A percentile compares a stretch with the other conserved stretches of the same genome.
Conservation (phyloP, 2,797 vertebrate genomes). For the Cryptoprocta ferox region DNA sequence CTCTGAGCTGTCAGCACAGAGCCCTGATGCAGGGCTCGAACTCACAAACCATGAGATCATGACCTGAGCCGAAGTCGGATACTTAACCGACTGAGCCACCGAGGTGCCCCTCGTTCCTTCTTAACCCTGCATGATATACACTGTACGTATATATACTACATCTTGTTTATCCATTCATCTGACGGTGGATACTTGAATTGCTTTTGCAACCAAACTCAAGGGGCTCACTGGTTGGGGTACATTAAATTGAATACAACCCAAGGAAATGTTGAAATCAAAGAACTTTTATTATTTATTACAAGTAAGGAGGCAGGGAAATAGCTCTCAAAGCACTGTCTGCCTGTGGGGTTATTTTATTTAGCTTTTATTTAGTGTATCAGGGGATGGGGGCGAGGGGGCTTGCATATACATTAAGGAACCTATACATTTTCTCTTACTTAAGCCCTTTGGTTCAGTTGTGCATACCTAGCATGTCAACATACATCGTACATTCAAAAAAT, state of each 20-base stretch:
- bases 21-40: too few species aligned
- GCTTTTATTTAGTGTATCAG: not conserved
- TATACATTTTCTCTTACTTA: not conserved
- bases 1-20: too few species aligned
- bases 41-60: too few species aligned
- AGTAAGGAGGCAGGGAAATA: not conserved
- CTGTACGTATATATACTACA: not conserved
- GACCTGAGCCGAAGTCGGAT: too few species aligned
- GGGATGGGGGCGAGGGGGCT: not conserved
- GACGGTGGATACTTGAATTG: not conserved
- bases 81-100: too few species aligned
- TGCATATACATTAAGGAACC: not conserved
- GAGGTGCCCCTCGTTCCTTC: too few species aligned
- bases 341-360: not conserved
- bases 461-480: not conserved
- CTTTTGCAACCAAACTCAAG: not conserved
- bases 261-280: not conserved
- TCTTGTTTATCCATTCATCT: not conserved
- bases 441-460: not conserved
- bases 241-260: not conserved
- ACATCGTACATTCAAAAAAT: not conserved
- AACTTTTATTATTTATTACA: not conserved
- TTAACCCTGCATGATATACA: not conserved
- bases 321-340: not conserved
- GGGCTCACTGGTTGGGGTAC: not conserved